Evolutionary conservation across 37 sponge, comb jelly and placozoan species (phyloP).

Genomic region (Aplysina aerophoba): DNA sequence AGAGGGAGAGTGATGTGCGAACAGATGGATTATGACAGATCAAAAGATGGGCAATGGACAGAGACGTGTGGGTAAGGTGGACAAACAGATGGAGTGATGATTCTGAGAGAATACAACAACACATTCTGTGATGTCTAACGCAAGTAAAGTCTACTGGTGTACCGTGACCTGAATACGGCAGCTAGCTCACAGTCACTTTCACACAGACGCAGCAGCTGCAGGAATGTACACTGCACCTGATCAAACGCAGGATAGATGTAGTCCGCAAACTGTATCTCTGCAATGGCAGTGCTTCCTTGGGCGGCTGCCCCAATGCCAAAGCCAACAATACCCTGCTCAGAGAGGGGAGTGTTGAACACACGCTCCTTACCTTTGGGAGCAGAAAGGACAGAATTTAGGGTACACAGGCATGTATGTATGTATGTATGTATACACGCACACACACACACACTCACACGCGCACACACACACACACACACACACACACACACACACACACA

Average conservation of each 20-base stretch:
- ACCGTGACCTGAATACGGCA: no score
- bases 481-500: slow-evolving; percentile 31
- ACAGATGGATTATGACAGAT: no score
- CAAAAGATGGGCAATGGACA: no score
- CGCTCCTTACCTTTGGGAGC: slow-evolving; percentile 85
- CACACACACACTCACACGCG: no score
- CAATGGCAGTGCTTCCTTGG: slow-evolving; percentile 93
- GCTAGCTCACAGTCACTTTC: no score
- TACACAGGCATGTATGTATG: not conserved
- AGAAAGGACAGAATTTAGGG: not conserved
- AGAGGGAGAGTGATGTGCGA: no score
- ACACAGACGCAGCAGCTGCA: not conserved
- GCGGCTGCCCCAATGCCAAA: slow-evolving; percentile 96
- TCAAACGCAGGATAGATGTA: slow-evolving; percentile 98
- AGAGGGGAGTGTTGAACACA: slow-evolving; percentile 95
- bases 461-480: slow-evolving; percentile 25
- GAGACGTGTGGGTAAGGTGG: no score
- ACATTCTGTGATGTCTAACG: no score
- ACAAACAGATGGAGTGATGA: no score
- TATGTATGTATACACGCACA: no score
- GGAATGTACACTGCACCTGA: slow-evolving; percentile 64
- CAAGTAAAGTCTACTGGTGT: no score
- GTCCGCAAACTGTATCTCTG: slow-evolving; percentile 99
- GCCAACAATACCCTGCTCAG: slow-evolving; percentile 95
- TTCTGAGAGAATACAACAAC: no score